Conservation (phyloP, 1,140 invertebrate species). For the Portunus trituberculatus region DNA sequence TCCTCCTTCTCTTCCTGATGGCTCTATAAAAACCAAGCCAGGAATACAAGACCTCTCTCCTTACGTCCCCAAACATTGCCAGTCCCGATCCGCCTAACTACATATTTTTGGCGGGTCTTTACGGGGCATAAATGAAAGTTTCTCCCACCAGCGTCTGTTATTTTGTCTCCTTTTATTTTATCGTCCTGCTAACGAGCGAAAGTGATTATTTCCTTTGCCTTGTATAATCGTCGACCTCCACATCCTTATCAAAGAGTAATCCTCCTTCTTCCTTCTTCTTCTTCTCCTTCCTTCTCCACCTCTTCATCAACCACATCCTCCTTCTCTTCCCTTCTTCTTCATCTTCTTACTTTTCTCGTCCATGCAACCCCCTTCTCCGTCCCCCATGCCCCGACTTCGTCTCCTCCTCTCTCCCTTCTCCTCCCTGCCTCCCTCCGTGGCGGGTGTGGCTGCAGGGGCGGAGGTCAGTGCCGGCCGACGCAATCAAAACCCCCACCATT, state of each 20-base stretch:
- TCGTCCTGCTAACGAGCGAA: not conserved
- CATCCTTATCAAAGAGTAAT: not conserved
- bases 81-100: not conserved
- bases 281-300: not conserved
- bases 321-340: not conserved
- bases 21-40: not conserved
- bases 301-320: not conserved
- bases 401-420: not conserved
- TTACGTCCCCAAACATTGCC: not conserved
- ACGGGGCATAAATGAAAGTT: not conserved
- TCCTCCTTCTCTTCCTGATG: not conserved
- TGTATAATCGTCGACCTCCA: not conserved
- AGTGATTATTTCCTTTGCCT: not conserved
- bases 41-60: not conserved
- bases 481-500: conserved; percentile 39
- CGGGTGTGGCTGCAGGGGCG: not conserved
- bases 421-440: not conserved
- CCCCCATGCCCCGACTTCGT: not conserved
- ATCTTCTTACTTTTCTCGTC: not conserved
- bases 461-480: not conserved
- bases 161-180: not conserved
- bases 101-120: not conserved
- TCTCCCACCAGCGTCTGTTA: not conserved
- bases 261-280: not conserved
- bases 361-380: not conserved